Base-by-base conservation (phyloP, 1,140 invertebrate genomes). In the Drusus annulatus region DNA sequence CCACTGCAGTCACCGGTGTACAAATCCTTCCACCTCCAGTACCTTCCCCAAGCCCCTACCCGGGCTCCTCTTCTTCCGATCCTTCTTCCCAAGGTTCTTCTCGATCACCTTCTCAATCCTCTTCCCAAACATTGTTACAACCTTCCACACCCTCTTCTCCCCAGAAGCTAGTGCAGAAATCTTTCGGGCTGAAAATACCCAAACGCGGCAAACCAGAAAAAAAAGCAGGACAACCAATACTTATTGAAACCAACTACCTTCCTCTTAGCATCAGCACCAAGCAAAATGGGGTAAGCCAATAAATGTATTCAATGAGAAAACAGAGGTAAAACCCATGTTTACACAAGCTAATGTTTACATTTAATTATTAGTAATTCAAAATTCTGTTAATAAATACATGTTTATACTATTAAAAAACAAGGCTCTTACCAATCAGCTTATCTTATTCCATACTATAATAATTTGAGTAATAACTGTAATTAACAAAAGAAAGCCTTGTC, bases 241-340 rank as follows among this genome's bases (percentile, higher is more conserved):
- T 17, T 0, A 21, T 79, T 58, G 78, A 79, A 62, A 60, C 78
- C 0, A 79, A 79, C 17, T 79, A 21, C 58, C 60, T 79, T 8
- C 65, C 65, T 1, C 8, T 79, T 2, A 60, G 17, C 15, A 50
- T 79, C 16, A 31, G 5, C 3, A 58, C 51, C 17, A 73, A 62
- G 23, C 28, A 73, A 60, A 23, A 73, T 19, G 68, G 50, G 8
- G 78, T 73, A 75, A 75, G 71, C 60, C 13, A 45, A 45, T 45
- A 1, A 13, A 13, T 7, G 0, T 13, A 28, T 28, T 28, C 25
- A 5, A 2, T 28, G 25, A 28, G 2, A 28, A 28, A 5, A 28
- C 25, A 28, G 5, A 28, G 25, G 25, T 5, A 28, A 2, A 28
- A 28, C n/a, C n/a, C n/a, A 36, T 7, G 6, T 36, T 36, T 36